A percentile compares a stretch with the other conserved stretches of the same genome.
Conservation (phyloP, 2,888 invertebrate genomes). For the Theodoxus fluviatilis region DNA sequence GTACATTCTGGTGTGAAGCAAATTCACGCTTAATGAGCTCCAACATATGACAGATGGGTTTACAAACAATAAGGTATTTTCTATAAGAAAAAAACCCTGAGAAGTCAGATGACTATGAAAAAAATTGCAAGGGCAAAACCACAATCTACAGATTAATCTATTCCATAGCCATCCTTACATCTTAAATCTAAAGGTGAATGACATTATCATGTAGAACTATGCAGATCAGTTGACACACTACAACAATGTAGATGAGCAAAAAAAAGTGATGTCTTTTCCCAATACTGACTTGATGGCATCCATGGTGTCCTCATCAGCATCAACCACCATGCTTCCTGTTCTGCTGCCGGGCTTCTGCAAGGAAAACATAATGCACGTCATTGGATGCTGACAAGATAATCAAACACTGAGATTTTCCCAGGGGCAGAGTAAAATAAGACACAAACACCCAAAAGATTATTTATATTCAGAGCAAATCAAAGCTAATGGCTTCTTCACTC, state of each 20-base stretch:
- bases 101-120: background rate
- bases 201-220: background rate
- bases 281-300: constrained; percentile 37
- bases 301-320: constrained; percentile 33
- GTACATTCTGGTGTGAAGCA: too few species aligned
- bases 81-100: background rate
- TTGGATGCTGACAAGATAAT: too few species aligned
- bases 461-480: too few species aligned
- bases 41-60: too few species aligned
- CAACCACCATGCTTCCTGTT: constrained; percentile 26
- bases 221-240: background rate
- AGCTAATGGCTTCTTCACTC: too few species aligned
- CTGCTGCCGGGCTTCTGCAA: constrained; percentile 30
- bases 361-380: background rate
- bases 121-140: background rate
- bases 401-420: too few species aligned
- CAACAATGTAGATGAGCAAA: background rate
- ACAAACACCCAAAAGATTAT: too few species aligned
- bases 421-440: too few species aligned
- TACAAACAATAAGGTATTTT: too few species aligned
- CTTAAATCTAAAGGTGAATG: background rate
- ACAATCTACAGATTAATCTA: background rate
- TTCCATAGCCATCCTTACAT: background rate
- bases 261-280: background rate
- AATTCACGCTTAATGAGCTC: too few species aligned